These are phyloP conservation scores for Scaptodrosophila lebanonensis DNA, from an alignment of 1,140 invertebrate genomes.

Conservation along the genomic window DNA sequence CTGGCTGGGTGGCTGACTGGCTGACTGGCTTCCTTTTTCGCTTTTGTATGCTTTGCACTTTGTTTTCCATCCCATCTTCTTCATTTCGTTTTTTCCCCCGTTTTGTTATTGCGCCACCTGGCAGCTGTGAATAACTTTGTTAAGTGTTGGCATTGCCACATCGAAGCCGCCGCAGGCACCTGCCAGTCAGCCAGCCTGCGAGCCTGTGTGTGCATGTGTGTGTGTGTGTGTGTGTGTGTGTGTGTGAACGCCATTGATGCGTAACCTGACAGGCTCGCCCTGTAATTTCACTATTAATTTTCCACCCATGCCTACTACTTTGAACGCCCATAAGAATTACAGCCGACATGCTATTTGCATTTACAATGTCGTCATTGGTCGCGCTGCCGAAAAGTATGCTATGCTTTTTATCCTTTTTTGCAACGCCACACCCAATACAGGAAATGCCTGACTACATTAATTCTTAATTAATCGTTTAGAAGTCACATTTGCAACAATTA, in stretches of 20 bases:
- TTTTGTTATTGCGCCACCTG: slow-evolving; percentile 33
- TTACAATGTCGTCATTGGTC: no score
- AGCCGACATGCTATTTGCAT: no score
- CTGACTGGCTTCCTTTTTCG: slow-evolving; percentile 17
- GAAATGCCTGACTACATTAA: no score
- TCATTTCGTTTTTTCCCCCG: background rate
- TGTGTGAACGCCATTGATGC: slow-evolving; percentile 11
- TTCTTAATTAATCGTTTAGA: no score
- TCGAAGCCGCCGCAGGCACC: slow-evolving; percentile 30
- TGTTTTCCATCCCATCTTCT: slow-evolving; percentile 12
- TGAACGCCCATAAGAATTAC: background rate
- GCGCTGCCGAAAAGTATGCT: no score
- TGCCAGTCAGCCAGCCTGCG: slow-evolving; percentile 1
- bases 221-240: no score
- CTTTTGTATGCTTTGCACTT: background rate
- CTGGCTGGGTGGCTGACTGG: no score
- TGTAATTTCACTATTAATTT: no score
- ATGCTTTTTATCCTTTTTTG: no score
- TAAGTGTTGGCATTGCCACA: slow-evolving; percentile 15
- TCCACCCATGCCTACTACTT: slow-evolving; percentile 9
- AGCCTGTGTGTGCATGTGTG: no score
- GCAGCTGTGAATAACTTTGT: slow-evolving; percentile 52
- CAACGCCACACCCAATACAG: no score
- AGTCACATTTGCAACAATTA: no score
- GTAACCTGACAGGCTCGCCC: background rate